Evolutionary conservation across 2,113 vertebrate genomes (phyloP), one percentile per base, ranked within the genome.

Genomic region (Anthoscopus minutus): DNA sequence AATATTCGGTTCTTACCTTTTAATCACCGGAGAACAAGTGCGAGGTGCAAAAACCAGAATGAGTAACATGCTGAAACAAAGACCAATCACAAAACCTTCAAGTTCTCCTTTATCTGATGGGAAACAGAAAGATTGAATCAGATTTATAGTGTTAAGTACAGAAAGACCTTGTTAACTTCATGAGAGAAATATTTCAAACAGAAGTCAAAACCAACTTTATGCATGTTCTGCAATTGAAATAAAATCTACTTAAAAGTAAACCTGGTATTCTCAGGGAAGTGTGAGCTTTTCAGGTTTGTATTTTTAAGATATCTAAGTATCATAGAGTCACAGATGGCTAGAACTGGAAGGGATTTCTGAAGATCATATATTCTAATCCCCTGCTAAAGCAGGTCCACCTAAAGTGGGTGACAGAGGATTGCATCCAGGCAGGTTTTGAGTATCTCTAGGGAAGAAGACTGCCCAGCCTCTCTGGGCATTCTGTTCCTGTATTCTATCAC

Each of bases 41-140:
- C 94, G 33, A 76, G 72, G 64, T 62, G 12, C 30, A 78, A 96
- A 80, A 83, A 88, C 4, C 42, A 94, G 57, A 86, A 88, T 27
- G 9, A 96, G 16, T 11, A 91, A 9, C 37, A 71, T 76, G 56
- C 81, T 71, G 86, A 94, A 71, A 62, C 45, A 95, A 79, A 97
- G 65, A 33, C 57, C 83, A 78, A 47, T 64, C 73, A 96, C 51
- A 50, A 95, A 71, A 30, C 15, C 56, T 94, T 93, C 90, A 66
- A 97, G 87, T 93, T 96, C 96, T 86, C 95, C 96, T 94, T 92
- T 93, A 80, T 92, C 96, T 97, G 88, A 31, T 37, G 47, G 54
- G 33, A 94, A 91, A 88, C 1, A 9, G 40, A 85, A 56, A 92
- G 13, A 47, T 1, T 56, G 31, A 86, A 57, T 94, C 31, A 96